Conservation (phyloP, 2,888 invertebrate species). For the Steinernema carpocapsae region DNA sequence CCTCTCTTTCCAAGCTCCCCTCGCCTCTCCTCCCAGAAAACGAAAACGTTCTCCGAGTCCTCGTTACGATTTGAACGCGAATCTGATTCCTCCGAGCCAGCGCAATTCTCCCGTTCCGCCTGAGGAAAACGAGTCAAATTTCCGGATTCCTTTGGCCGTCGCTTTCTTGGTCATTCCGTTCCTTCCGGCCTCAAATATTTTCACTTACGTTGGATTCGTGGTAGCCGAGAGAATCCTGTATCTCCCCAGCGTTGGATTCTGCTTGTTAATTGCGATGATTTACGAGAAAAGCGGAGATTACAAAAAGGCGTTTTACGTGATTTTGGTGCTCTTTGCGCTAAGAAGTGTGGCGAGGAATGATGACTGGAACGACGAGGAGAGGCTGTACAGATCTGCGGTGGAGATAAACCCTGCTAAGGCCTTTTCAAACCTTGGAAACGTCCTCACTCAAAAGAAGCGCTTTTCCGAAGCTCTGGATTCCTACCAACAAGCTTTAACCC, state of each 20-base stretch:
- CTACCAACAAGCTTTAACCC: slow-evolving; percentile 85
- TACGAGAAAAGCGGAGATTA: not conserved
- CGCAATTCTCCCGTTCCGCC: not conserved
- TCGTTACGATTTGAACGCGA: slow-evolving; percentile 17
- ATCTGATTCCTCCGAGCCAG: slow-evolving; percentile 20
- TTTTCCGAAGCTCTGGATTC: slow-evolving; percentile 87
- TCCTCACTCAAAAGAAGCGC: slow-evolving; percentile 86
- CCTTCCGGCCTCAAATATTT: slow-evolving; percentile 90
- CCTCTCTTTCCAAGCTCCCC: not conserved
- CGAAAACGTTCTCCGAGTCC: slow-evolving; percentile 30
- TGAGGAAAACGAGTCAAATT: not conserved
- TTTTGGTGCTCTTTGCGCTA: slow-evolving; percentile 40
- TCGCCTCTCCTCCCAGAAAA: not conserved
- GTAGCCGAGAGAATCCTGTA: slow-evolving; percentile 94
- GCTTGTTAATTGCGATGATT: slow-evolving; percentile 79
- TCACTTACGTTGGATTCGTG: slow-evolving; percentile 97
- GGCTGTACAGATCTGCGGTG: slow-evolving; percentile 85
- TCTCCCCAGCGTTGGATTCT: slow-evolving; percentile 92
- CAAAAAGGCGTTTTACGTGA: slow-evolving; percentile 31
- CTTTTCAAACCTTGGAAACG: slow-evolving; percentile 91
- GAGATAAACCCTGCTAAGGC: slow-evolving; percentile 91
- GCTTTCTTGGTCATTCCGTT: slow-evolving; percentile 87
- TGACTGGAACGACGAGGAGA: slow-evolving; percentile 53
- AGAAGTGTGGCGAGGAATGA: slow-evolving; percentile 45
- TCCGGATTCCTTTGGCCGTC: slow-evolving; percentile 72